Evolutionary conservation across 2,888 invertebrate species (phyloP).

Genomic region (Tenthredo distinguenda): DNA sequence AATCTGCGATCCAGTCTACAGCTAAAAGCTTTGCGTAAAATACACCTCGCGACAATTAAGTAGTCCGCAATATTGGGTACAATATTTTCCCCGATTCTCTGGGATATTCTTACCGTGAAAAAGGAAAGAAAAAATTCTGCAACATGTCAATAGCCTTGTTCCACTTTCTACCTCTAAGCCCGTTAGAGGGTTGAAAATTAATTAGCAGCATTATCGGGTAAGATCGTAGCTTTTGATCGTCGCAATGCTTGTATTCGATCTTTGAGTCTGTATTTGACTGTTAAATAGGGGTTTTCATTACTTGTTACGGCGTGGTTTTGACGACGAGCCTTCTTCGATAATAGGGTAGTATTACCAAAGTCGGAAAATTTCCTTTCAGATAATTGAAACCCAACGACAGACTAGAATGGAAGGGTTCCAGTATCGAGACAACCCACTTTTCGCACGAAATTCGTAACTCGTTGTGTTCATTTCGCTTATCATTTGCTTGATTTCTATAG

Average conservation of each 20-base stretch:
- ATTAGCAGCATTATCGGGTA: neutral
- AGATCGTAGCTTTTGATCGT: constrained; percentile 18
- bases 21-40: neutral
- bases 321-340: neutral
- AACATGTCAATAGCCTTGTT: neutral
- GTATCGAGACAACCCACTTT: neutral
- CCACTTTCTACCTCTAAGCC: neutral
- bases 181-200: neutral
- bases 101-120: neutral
- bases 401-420: neutral
- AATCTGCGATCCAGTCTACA: neutral
- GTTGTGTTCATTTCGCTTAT: neutral
- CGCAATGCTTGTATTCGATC: neutral
- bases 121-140: neutral
- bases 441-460: neutral
- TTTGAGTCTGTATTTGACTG: neutral
- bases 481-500: neutral
- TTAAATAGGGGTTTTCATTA: neutral
- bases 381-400: neutral
- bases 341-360: neutral
- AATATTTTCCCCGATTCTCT: neutral
- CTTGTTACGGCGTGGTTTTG: neutral
- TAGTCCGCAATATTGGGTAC: neutral
- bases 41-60: neutral
- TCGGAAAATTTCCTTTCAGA: neutral